Base-by-base conservation (phyloP, 2,113 vertebrate species). In the Bolborhynchus lineola region DNA sequence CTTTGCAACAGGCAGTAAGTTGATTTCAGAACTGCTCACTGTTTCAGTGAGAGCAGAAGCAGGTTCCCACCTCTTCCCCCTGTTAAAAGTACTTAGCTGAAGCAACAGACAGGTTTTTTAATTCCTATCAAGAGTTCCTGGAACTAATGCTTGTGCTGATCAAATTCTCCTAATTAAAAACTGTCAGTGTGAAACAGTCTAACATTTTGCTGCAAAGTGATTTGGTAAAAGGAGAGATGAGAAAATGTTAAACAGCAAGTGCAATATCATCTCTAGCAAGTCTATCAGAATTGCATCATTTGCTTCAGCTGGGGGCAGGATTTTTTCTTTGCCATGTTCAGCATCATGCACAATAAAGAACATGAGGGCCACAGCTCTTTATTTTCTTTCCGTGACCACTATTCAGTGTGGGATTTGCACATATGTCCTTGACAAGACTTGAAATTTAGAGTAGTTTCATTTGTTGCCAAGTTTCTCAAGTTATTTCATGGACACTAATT, bases 141-240 rank as follows among this genome's bases (percentile, higher is more conserved):
- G 44, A 94, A 65, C 12, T 28, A 85, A 82, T 68, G 42, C 37
- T 49, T 74, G 17, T 37, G 24, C 33, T 52, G 50, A 78, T 67
- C 71, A 91, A 20, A 85, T 84, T 86, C 44, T 86, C 21, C 67
- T 50, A 94, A 82, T 78, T 91, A 91, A 90, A 92, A 96, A 75
- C 28, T 64, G 88, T 65, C 41, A 53, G n/a, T 26, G 26, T 81
- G 64, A 76, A 88, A 31, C 47, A 64, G 11, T 41, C 57, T 52
- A 95, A 72, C 9, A 16, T 82, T 78, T 49, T 69, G 3, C 41
- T 72, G 63, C 6, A 24, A 78, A 92, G 37, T 44, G 46, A 64
- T 79, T 59, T 81, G 3, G 24, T 86, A 52, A 79, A 63, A 91
- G 65, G 33, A 37, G 82, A 69, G 39, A 44, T 33, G 39, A 63